These are phyloP conservation scores for Elephas maximus DNA, from an alignment of 2,113 vertebrate genomes.

Conservation along the genomic window DNA sequence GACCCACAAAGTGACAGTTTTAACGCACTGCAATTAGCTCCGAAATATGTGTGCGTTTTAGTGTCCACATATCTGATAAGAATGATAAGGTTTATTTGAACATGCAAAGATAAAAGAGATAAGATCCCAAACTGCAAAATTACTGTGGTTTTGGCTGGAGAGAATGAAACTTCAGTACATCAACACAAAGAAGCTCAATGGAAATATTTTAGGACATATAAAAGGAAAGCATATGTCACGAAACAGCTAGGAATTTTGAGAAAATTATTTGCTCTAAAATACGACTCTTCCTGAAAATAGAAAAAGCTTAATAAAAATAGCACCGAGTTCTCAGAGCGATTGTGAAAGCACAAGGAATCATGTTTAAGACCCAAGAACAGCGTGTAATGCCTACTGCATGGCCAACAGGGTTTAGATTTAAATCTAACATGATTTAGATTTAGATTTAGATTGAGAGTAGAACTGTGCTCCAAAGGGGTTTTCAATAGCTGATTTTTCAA, in stretches of 20 bases:
- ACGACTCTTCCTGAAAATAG: constrained; percentile 27
- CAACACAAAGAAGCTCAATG: neutral
- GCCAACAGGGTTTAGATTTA: neutral
- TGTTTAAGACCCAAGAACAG: neutral
- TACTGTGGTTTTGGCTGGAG: neutral
- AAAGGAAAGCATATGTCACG: constrained; percentile 27
- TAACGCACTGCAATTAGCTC: neutral
- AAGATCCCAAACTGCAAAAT: neutral
- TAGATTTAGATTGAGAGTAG: neutral
- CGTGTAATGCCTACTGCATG: neutral
- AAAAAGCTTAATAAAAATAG: neutral
- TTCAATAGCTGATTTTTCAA: neutral
- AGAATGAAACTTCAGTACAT: neutral
- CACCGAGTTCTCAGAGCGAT: neutral
- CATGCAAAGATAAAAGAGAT: neutral
- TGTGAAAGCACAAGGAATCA: neutral
- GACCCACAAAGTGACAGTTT: neutral
- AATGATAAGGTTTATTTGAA: constrained; percentile 28
- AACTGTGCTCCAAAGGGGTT: neutral
- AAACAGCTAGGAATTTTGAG: constrained; percentile 11
- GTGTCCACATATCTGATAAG: neutral
- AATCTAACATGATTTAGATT: neutral
- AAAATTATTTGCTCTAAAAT: constrained; percentile 40
- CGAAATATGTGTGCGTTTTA: neutral
- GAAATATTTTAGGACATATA: neutral